A percentile compares a stretch with the other conserved stretches of the same genome.
Conservation (phyloP, 92 coral and sea anemone species). For the Paramuricea clavata region DNA sequence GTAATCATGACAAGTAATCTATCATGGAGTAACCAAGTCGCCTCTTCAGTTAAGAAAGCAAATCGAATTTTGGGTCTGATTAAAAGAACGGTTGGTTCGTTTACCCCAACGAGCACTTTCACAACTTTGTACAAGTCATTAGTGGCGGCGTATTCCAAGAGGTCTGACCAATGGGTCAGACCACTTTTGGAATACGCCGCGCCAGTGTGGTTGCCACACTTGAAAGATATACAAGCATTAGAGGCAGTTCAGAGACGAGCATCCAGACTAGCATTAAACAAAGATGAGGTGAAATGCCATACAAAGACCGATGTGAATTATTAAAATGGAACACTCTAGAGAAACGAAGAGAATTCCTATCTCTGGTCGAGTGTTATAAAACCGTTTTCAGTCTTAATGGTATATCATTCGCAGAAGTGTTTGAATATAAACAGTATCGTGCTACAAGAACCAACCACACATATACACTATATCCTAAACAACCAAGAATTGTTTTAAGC, state of each 20-base stretch:
- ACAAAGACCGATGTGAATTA: conserved; percentile 48
- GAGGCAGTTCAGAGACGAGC: conserved; percentile 54
- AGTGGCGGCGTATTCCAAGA: too few species aligned
- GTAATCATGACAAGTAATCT: too few species aligned
- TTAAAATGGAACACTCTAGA: conserved; percentile 54
- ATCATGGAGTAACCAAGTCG: too few species aligned
- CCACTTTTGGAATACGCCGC: conserved; percentile 55
- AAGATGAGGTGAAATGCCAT: conserved; percentile 52
- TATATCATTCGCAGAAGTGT: background rate
- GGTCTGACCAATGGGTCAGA: too few species aligned
- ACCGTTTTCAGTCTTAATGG: conserved; percentile 53
- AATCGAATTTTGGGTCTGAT: conserved; percentile 43
- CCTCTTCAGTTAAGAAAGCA: conserved; percentile 35
- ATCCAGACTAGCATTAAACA: conserved; percentile 53
- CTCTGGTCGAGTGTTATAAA: conserved; percentile 60
- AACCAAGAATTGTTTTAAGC: background rate
- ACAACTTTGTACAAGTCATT: conserved; percentile 51
- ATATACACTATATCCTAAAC: background rate
- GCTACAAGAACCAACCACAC: background rate
- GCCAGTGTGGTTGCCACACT: conserved; percentile 64
- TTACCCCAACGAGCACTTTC: conserved; percentile 35
- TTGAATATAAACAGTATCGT: background rate
- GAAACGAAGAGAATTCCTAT: conserved; percentile 46
- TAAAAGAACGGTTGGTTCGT: conserved; percentile 52
- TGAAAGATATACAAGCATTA: conserved; percentile 49